Evolutionary conservation across 2,797 vertebrate genomes (phyloP).

Genomic region (Dicrostonyx torquatus): DNA sequence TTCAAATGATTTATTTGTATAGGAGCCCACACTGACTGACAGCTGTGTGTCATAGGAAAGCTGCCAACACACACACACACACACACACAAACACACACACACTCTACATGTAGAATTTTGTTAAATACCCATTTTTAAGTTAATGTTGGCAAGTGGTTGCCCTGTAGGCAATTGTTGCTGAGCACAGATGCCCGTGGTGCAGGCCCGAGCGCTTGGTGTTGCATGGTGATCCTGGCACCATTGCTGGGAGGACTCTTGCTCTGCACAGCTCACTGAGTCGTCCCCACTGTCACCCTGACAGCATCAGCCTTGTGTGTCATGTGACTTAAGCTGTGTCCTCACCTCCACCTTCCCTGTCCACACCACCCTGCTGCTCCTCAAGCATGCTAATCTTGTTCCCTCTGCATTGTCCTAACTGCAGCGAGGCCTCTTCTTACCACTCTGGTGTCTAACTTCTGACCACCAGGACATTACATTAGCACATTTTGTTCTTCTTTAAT

Average conservation of each 20-base stretch:
- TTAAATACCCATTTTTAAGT: background rate
- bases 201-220: background rate
- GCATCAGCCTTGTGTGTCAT: background rate
- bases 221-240: background rate
- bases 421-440: background rate
- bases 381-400: fast-evolving
- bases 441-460: background rate
- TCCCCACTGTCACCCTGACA: background rate
- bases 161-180: background rate
- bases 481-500: slow-evolving; percentile 14
- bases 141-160: background rate
- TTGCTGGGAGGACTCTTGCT: background rate
- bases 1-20: slow-evolving; percentile 31
- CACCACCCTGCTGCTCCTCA: background rate
- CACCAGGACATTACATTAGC: background rate
- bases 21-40: background rate
- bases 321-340: background rate
- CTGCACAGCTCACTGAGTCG: background rate
- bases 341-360: background rate
- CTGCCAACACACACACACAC: background rate
- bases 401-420: background rate
- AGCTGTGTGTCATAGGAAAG: slow-evolving; percentile 1
- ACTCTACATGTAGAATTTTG: background rate
- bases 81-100: background rate
- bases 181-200: background rate